Base-by-base conservation (phyloP, 2,888 invertebrate species). In the Sisyra terminalis region DNA sequence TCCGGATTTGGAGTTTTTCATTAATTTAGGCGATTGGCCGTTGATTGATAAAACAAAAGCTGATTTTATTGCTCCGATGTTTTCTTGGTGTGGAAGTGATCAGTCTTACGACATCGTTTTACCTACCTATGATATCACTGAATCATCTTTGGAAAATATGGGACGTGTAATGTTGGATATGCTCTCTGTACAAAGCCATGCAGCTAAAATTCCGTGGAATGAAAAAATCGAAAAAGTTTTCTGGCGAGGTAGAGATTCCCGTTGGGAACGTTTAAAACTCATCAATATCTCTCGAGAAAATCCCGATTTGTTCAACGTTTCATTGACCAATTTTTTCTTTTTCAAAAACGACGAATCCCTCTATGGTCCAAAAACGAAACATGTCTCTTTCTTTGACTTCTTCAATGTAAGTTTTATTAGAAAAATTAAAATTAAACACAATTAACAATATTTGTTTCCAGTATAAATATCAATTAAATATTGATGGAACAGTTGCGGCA, bases 21-120 rank as follows among this genome's bases (percentile, higher is more conserved):
- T 86, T 38, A 97, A 96, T 64, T 69, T 96, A 10, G 96, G 96
- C 11, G 96, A 97, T 61, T 96, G 94, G 94, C 96, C 96, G 0
- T 63, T 96, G 16, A 74, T 78, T 2, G 56, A 58, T 13, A 57
- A 59, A 47, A 66, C 68, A 45, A 70, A 66, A 48, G 57, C 60
- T 3, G 57, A 57, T 1, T 3, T 70, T 9, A 70, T 78, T 5
- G 24, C 24, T 47, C 93, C 96, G 2, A 75, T 97, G 46, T 85
- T 96, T 57, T 94, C 94, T 11, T 97, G 96, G 96, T 96, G 96
- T 63, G 93, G 93, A 2, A 93, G 89, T 47, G 70, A 75, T 45
- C 78, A 83, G 45, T 78, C 83, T 4, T 66, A 71, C 52, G 96
- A 97, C 60, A 92, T 96, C 57, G 75, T 92, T 18, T 70, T 96